These are phyloP conservation scores for Ornithorhynchus anatinus DNA, from an alignment of 2,113 vertebrate species.

Conservation along the genomic window DNA sequence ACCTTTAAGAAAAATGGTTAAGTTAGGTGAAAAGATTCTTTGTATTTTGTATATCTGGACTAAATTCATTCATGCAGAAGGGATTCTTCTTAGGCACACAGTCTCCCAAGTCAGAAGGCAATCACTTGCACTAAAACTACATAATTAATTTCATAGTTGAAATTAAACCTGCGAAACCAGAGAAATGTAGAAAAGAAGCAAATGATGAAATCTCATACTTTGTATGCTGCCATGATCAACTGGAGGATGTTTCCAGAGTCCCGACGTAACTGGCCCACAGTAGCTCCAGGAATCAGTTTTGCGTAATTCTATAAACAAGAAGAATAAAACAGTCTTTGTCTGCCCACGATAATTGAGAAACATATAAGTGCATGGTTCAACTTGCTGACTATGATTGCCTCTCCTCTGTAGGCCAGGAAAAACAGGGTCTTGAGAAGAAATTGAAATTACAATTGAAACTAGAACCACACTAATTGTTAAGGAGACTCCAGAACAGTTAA, in stretches of 20 bases:
- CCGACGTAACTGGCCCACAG: conserved; percentile 82
- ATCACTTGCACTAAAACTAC: conserved; percentile 1
- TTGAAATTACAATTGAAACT: background rate
- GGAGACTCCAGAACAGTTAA: too few relatives aligned
- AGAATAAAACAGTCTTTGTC: background rate
- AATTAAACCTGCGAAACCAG: background rate
- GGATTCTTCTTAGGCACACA: background rate
- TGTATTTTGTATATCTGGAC: conserved; percentile 12
- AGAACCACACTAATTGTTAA: background rate
- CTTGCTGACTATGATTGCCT: background rate
- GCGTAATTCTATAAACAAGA: conserved; percentile 86
- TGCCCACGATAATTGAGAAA: background rate
- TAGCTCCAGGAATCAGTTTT: conserved; percentile 93
- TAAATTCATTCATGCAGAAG: background rate
- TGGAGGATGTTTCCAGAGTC: conserved; percentile 94
- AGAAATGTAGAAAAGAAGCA: background rate
- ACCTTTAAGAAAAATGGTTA: background rate
- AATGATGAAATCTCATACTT: conserved; percentile 73
- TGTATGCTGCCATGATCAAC: conserved; percentile 91
- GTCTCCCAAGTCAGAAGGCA: background rate
- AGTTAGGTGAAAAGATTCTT: conserved; percentile 2
- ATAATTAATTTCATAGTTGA: too few relatives aligned
- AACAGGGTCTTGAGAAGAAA: background rate
- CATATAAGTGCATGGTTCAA: background rate
- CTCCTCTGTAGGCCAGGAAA: background rate